Base-by-base conservation (phyloP, 2,113 vertebrate genomes). In the Alligator sinensis region DNA sequence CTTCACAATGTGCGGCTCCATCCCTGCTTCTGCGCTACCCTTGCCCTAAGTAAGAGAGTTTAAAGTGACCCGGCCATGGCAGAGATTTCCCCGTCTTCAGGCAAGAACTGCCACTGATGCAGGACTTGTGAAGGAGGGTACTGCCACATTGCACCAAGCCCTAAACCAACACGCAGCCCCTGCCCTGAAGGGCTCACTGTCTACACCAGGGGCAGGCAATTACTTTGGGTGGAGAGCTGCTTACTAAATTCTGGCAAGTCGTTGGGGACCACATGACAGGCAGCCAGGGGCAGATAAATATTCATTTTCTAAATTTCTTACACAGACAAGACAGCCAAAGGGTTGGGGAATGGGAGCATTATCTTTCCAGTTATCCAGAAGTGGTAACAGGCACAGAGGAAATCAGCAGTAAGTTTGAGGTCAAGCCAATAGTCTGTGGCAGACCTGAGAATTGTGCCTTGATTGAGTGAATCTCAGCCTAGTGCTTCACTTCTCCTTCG, bases 1-100 rank as follows among this genome's bases (percentile, higher is more conserved):
- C 68, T 78, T 8, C 8, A 22, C 72, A 47, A 59, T 0, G 0
- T 57, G 54, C 25, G 4, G 0, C 22, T n/a, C 70, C 60, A 59
- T 70, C 2, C 47, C 64, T 70, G 38, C 57, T 70, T 54, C 25
- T 66, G 54, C 27, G 64, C 84, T 63, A 60, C 66, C 80, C 58
- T 59, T 30, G 16, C 28, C 85, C 62, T 25, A 10, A 0, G 0
- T 6, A 30, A 80, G 2, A 15, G 14, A 62, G 38, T 59, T n/a
- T 9, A 5, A 6, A 3, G 18, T 8, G 60, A 47, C 16, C 54
- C 5, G 54, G 63, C 25, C 59, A 54, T 66, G 77, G 80, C 78
- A 28, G 80, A 70, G 70, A 81, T 68, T 87, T 91, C 74, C 61
- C 59, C 64, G 22, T 34, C 80, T 81, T 95, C 68, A 79, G 80